A percentile compares a stretch with the other conserved stretches of the same genome.
These are phyloP conservation scores for Pseudomyrmex pallidus DNA, from an alignment of 1,140 invertebrate species.

Conservation along the genomic window DNA sequence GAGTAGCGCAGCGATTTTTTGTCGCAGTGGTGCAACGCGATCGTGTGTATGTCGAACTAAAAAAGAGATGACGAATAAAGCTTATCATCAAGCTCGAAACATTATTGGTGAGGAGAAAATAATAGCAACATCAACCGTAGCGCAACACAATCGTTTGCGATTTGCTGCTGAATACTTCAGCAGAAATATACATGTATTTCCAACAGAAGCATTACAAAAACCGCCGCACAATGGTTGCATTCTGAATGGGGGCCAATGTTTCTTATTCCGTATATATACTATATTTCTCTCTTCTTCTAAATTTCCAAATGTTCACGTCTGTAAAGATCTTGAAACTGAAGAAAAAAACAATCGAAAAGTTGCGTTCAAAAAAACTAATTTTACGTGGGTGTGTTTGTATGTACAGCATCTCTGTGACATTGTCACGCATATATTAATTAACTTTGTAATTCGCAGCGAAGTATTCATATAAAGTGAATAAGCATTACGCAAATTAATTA, in stretches of 20 bases:
- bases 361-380: not conserved
- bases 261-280: not conserved
- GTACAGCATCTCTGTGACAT: not conserved
- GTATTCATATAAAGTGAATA: constrained; percentile 1
- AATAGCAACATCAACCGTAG: too few relatives aligned
- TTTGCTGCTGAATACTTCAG: too few relatives aligned
- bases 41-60: not conserved
- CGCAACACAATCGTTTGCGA: too few relatives aligned
- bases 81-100: not conserved
- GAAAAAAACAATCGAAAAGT: not conserved
- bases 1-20: constrained; percentile 11
- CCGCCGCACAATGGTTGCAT: too few relatives aligned
- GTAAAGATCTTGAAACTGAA: not conserved
- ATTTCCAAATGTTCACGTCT: not conserved
- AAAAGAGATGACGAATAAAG: constrained; percentile 15
- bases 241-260: not conserved
- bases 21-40: constrained; percentile 26
- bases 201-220: too few relatives aligned
- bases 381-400: not conserved
- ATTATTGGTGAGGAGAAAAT: not conserved
- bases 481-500: constrained; percentile 34
- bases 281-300: not conserved
- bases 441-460: not conserved
- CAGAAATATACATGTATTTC: too few relatives aligned
- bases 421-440: not conserved